A percentile compares a stretch with the other conserved stretches of the same genome.
Evolutionary conservation across 2,113 vertebrate genomes (phyloP).

Genomic region (Poeciliopsis occidentalis): DNA sequence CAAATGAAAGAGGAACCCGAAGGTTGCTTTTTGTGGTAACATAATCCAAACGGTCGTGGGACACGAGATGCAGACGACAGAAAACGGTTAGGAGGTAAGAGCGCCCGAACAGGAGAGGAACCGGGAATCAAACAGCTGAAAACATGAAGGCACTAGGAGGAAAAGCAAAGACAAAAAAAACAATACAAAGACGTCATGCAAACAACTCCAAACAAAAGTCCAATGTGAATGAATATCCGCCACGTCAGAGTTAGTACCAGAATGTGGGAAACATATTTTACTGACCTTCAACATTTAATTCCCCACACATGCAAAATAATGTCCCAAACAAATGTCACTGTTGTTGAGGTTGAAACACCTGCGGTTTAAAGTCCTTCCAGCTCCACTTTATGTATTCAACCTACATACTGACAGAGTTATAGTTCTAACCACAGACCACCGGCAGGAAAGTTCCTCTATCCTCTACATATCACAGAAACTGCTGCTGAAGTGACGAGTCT

Average conservation of each 20-base stretch:
- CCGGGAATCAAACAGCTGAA: no score
- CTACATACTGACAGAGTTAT: neutral
- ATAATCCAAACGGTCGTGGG: no score
- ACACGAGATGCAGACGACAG: no score
- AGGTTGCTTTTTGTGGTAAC: no score
- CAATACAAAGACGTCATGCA: no score
- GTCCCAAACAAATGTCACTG: slow-evolving; percentile 3
- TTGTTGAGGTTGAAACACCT: neutral
- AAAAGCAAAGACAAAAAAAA: no score
- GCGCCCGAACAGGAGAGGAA: no score
- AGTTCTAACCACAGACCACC: neutral
- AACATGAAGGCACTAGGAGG: no score
- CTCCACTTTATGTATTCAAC: neutral
- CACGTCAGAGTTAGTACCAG: neutral
- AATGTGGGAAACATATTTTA: neutral
- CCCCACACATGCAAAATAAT: neutral
- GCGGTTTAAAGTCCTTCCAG: neutral
- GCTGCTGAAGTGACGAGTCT: neutral
- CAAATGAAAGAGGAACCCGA: no score
- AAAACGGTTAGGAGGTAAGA: no score
- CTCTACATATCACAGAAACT: neutral
- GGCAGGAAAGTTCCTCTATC: neutral
- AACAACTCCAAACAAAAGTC: no score
- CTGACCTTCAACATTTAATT: neutral
- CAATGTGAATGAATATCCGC: no score